Evolutionary conservation across 1,140 invertebrate species (phyloP).

Genomic region (Drosophila triauraria): DNA sequence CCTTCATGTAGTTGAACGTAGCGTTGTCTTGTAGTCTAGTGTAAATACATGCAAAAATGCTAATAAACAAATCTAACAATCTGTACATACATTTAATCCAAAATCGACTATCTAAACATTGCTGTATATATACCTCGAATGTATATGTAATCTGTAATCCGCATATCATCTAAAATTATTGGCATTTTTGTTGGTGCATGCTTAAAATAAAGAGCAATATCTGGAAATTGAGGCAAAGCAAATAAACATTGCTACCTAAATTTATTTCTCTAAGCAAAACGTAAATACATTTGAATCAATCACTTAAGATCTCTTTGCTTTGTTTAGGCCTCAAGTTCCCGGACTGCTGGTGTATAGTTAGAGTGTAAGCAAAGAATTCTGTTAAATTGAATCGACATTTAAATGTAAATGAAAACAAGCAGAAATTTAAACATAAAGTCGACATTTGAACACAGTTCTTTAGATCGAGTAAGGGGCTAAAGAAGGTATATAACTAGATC

Average conservation of each 20-base stretch:
- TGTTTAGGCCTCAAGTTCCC: conserved; percentile 52
- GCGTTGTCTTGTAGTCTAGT: conserved; percentile 77
- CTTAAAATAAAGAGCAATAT: conserved; percentile 19
- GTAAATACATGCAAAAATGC: conserved; percentile 84
- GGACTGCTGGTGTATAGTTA: conserved; percentile 53
- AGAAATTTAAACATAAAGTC: conserved; percentile 15
- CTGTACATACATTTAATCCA: conserved; percentile 60
- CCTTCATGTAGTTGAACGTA: conserved; percentile 84
- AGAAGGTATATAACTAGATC: conserved; percentile 1
- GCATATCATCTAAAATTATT: conserved; percentile 62
- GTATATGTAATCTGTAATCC: conserved; percentile 28
- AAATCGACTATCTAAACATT: conserved; percentile 12
- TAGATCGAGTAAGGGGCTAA: conserved; percentile 27
- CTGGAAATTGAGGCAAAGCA: conserved; percentile 42
- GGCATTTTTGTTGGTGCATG: conserved; percentile 79
- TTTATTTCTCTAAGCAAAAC: conserved; percentile 19
- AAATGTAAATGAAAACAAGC: background rate
- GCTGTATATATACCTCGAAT: conserved; percentile 41
- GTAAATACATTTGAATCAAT: conserved; percentile 11
- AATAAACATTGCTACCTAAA: conserved; percentile 14
- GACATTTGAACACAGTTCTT: conserved; percentile 27
- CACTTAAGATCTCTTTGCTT: conserved; percentile 2
- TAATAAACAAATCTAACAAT: conserved; percentile 62
- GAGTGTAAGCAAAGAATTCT: conserved; percentile 44
- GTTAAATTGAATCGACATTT: conserved; percentile 25